A percentile compares a stretch with the other conserved stretches of the same genome.
These are phyloP conservation scores for Myxocyprinus asiaticus DNA, from an alignment of 2,113 vertebrate species.

Conservation along the genomic window DNA sequence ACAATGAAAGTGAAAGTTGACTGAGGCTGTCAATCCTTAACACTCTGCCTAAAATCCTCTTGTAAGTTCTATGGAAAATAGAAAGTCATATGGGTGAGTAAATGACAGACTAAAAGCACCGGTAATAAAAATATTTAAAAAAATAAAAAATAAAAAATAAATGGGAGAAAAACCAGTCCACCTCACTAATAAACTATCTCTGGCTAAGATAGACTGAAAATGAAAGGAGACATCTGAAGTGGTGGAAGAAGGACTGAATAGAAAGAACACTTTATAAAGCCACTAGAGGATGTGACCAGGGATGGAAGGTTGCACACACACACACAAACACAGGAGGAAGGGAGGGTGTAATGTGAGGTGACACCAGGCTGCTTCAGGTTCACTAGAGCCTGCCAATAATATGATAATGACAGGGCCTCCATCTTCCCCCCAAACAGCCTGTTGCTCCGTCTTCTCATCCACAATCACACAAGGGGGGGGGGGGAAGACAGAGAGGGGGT, in stretches of 20 bases:
- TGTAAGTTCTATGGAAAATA: no score
- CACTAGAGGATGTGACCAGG: slow-evolving; percentile 6
- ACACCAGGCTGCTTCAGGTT: slow-evolving; percentile 39
- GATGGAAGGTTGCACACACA: slow-evolving; percentile 21
- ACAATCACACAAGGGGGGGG: slow-evolving; percentile 29
- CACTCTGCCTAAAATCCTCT: no score
- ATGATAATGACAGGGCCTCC: slow-evolving; percentile 47
- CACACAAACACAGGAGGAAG: slow-evolving; percentile 22
- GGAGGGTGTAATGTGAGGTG: slow-evolving; percentile 42
- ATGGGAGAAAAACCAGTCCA: neutral
- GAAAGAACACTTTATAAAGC: slow-evolving; percentile 40
- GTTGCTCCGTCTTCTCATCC: slow-evolving; percentile 19
- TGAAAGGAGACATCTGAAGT: neutral
- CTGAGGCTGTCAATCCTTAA: no score
- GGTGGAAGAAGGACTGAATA: slow-evolving; percentile 32
- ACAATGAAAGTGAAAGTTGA: no score
- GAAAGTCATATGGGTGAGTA: no score
- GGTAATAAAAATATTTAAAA: neutral
- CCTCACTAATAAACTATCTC: neutral
- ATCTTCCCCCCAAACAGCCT: slow-evolving; percentile 4
- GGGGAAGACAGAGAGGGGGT: slow-evolving; percentile 23
- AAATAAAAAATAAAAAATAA: neutral
- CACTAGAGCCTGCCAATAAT: slow-evolving; percentile 47
- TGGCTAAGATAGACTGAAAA: slow-evolving; percentile 6
- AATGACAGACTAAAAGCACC: no score